These are phyloP conservation scores for Phyllostomus discolor DNA, from an alignment of 2,113 vertebrate species.

Conservation along the genomic window DNA sequence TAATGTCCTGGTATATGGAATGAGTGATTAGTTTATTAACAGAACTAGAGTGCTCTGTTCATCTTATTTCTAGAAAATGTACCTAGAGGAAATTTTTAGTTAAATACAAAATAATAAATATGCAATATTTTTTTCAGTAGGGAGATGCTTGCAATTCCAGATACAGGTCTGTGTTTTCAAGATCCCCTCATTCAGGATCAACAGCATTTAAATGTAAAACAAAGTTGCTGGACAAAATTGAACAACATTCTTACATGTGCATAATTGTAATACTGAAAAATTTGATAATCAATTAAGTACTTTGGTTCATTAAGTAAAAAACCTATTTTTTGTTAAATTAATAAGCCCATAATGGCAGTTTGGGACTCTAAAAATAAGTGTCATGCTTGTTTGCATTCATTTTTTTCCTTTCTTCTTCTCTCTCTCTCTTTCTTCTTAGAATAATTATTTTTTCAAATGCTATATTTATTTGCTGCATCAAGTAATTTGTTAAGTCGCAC, in stretches of 20 bases:
- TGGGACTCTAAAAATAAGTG: not conserved
- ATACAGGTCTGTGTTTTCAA: not conserved
- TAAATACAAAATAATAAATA: not conserved
- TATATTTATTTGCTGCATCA: not conserved
- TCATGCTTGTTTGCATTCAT: not conserved
- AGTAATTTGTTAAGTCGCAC: not conserved
- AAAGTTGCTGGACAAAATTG: not conserved
- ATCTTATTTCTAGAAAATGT: not conserved
- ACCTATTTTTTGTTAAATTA: not conserved
- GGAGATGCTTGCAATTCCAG: not conserved
- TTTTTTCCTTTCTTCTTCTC: not conserved
- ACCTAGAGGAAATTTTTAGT: not conserved
- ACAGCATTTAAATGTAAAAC: not conserved
- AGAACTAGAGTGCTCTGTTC: not conserved
- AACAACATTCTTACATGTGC: not conserved
- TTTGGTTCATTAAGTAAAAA: not conserved
- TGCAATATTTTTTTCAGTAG: not conserved
- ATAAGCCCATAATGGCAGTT: not conserved
- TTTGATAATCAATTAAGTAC: not conserved
- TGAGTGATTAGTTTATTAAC: not conserved
- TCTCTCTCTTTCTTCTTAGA: not conserved
- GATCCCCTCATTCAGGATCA: not conserved
- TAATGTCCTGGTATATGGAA: rapidly evolving
- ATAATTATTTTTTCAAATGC: not conserved
- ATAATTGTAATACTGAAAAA: not conserved